Conservation (phyloP, 2,797 vertebrate genomes). For the Potorous gilbertii region DNA sequence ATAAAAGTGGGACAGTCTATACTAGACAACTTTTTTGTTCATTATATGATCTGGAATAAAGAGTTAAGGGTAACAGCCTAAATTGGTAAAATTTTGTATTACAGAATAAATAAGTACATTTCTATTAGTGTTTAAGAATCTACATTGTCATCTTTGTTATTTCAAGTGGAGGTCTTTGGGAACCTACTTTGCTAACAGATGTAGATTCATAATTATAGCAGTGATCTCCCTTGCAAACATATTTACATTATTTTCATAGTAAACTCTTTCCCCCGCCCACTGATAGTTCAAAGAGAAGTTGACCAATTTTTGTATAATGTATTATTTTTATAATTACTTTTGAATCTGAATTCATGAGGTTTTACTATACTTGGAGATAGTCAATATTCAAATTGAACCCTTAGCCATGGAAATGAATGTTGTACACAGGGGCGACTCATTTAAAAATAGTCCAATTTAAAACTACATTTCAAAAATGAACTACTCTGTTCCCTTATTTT, state of each 20-base stretch:
- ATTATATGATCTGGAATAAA: not conserved
- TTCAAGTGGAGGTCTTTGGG: constrained; percentile 1
- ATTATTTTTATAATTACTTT: not conserved
- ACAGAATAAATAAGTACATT: not conserved
- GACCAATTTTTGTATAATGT: not conserved
- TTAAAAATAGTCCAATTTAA: not conserved
- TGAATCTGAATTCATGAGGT: not conserved
- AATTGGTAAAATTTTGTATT: not conserved
- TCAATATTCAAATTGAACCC: constrained; percentile 12
- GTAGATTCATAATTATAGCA: not conserved
- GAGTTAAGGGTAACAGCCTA: not conserved
- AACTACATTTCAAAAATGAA: not conserved
- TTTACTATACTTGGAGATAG: not conserved
- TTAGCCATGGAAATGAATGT: not conserved
- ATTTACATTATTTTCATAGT: not conserved
- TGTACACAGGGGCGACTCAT: not conserved
- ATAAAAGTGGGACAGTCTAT: not conserved
- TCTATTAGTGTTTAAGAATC: not conserved
- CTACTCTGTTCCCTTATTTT: not conserved
- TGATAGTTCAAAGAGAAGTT: constrained; percentile 55
- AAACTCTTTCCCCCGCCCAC: constrained; percentile 15
- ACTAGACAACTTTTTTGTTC: not conserved
- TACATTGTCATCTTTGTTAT: not conserved
- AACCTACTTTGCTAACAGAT: constrained; percentile 1
- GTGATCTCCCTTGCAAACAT: not conserved